Evolutionary conservation across 2,888 invertebrate genomes (phyloP), one percentile per base, ranked within the genome.

Genomic region (Stictocephala bisonia): DNA sequence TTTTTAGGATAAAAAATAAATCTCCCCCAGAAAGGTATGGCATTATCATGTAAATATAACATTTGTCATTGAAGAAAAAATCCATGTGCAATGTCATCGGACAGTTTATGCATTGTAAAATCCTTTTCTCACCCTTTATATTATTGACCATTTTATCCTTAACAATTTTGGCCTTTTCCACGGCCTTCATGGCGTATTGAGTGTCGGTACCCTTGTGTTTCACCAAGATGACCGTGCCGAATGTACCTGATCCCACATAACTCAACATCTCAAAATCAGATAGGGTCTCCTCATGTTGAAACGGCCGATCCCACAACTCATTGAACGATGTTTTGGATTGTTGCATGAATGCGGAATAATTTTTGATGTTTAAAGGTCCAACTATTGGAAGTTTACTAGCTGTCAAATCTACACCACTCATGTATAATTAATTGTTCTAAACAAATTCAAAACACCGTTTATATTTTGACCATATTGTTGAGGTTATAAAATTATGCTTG

Each of bases 41-140:
- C 88, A 96, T 88, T 7, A 93, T 89, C 84, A 96, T 89, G 84
- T 93, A 96, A 71, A 96, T 83, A 82, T 93, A 93, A 77, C 91
- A 91, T 82, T 93, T 93, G 83, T 96, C 94, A 87, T 95, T 95
- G 85, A 91, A 93, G 80, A 90, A 92, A 83, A 88, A 93, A 80
- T 95, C 91, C 88, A 97, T 88, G 77, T 88, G 88, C 71, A 98
- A 92, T 20, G 96, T 86, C 84, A 97, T 97, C 1, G 97, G 96
- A 86, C 96, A 97, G 76, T 88, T 88, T 76, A 97, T 88, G 18
- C 94, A 90, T 83, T 94, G 92, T 76, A 99, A 87, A 78, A 98
- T 93, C 78, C 90, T 89, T 83, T 96, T 97, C 85, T 99, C 99
- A 82, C 94, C 74, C 2, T 80, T 68, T 31, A 79, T 75, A 82